Evolutionary conservation across 2,888 invertebrate species (phyloP).

Genomic region (Opisthograptis luteolata): DNA sequence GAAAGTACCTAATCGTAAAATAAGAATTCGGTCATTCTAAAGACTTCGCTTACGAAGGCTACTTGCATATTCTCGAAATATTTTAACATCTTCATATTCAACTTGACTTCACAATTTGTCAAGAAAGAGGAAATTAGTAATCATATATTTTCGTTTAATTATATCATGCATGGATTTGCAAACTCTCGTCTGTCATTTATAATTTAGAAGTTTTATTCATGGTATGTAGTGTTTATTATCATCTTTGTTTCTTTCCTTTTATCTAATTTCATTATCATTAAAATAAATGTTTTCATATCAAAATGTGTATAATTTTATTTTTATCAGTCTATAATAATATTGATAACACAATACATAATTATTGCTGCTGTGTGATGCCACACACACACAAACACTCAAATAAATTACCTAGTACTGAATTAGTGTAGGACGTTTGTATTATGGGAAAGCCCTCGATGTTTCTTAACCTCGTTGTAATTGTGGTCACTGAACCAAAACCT

Average conservation of each 20-base stretch:
- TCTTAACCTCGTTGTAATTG: too few species aligned
- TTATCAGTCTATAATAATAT: too few species aligned
- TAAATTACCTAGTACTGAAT: too few species aligned
- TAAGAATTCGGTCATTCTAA: slow-evolving; percentile 15
- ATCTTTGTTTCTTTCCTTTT: slow-evolving; percentile 16
- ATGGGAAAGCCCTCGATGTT: too few species aligned
- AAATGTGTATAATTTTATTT: slow-evolving; percentile 10
- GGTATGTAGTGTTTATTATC: slow-evolving; percentile 23
- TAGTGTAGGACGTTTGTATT: too few species aligned
- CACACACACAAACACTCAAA: too few species aligned
- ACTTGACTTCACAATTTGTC: slow-evolving; percentile 4
- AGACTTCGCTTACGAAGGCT: slow-evolving; percentile 10
- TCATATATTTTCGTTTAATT: neutral
- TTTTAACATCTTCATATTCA: slow-evolving; percentile 9
- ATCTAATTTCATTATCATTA: slow-evolving; percentile 33
- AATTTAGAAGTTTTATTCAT: slow-evolving; percentile 33
- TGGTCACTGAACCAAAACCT: too few species aligned
- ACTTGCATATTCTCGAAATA: neutral
- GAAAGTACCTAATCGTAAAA: slow-evolving; percentile 14
- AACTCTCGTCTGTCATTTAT: slow-evolving; percentile 25
- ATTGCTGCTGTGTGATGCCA: too few species aligned
- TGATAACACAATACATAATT: too few species aligned
- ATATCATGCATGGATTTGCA: slow-evolving; percentile 6
- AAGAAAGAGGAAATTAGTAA: too few species aligned
- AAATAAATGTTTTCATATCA: slow-evolving; percentile 32